A percentile compares a stretch with the other conserved stretches of the same genome.
Evolutionary conservation across 2,888 invertebrate species (phyloP).

Genomic region (Trimorus sp.): DNA sequence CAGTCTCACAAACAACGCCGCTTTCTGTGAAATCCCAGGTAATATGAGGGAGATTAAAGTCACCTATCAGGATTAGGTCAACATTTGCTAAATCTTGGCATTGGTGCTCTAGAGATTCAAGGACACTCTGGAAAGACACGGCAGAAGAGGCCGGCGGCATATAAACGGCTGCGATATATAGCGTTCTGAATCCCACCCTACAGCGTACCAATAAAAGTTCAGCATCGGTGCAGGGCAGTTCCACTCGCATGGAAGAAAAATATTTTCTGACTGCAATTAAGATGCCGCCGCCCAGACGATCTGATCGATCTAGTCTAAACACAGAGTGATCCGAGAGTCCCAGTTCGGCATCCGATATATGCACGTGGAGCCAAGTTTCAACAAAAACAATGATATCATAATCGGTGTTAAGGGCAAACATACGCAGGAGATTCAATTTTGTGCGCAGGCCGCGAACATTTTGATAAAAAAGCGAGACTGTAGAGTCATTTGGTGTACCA

Average conservation of each 20-base stretch:
- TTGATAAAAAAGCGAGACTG: not conserved
- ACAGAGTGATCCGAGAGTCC: not conserved
- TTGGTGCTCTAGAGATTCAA: no score
- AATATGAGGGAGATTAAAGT: slow-evolving; percentile 4
- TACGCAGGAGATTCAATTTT: not conserved
- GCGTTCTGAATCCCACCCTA: no score
- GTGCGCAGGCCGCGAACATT: not conserved
- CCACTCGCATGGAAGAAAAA: no score
- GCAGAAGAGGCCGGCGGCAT: no score
- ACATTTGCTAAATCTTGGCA: no score
- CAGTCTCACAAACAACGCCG: not conserved
- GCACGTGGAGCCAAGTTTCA: not conserved
- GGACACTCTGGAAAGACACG: no score
- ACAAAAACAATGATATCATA: not conserved
- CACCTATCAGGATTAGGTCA: not conserved
- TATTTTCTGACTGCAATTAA: not conserved
- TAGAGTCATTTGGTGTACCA: not conserved
- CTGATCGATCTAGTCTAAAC: not conserved
- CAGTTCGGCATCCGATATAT: not conserved
- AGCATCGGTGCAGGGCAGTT: no score
- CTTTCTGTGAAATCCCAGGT: not conserved
- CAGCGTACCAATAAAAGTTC: no score
- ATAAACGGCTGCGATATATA: no score
- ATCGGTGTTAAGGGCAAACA: not conserved
- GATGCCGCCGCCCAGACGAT: not conserved